Conservation (phyloP, 2,888 invertebrate genomes). For the Scotopteryx bipunctaria region DNA sequence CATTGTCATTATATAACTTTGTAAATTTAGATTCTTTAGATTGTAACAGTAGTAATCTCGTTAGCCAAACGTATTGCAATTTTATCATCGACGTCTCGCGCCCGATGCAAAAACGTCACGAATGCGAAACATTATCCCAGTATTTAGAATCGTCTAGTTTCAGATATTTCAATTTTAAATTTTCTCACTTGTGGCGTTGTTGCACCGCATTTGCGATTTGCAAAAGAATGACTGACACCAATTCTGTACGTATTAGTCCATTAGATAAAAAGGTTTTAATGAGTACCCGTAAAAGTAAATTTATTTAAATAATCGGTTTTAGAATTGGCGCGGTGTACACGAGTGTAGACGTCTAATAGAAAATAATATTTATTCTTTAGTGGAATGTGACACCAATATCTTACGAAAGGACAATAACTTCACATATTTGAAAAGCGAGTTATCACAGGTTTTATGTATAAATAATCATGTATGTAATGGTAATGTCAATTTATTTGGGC, state of each 20-base stretch:
- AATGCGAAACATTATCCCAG: background rate
- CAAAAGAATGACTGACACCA: constrained; percentile 64
- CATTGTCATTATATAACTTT: constrained; percentile 1
- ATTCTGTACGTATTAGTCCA: constrained; percentile 65
- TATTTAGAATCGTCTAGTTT: background rate
- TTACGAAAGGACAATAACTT: constrained; percentile 27
- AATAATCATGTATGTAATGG: constrained; percentile 4
- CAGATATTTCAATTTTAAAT: background rate
- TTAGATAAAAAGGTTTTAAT: constrained; percentile 63
- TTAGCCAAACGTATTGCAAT: constrained; percentile 27
- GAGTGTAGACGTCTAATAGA: constrained; percentile 39
- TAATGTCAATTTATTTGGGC: constrained; percentile 10
- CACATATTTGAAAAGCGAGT: constrained; percentile 7
- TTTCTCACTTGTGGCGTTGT: constrained; percentile 13
- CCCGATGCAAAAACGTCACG: constrained; percentile 14
- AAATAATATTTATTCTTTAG: constrained; percentile 24
- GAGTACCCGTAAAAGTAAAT: constrained; percentile 41
- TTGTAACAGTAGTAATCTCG: constrained; percentile 19
- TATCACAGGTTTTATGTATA: constrained; percentile 13
- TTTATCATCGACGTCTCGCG: constrained; percentile 11
- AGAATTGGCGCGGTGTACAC: constrained; percentile 43
- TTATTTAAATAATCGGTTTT: constrained; percentile 44
- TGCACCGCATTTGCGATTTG: constrained; percentile 4
- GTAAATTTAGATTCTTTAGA: constrained; percentile 11
- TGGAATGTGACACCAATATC: constrained; percentile 13